A percentile compares a stretch with the other conserved stretches of the same genome.
phyloP scores from a whole-genome alignment of 2,888 invertebrate species.

The Branchipolynoe longqiensis region DNA sequence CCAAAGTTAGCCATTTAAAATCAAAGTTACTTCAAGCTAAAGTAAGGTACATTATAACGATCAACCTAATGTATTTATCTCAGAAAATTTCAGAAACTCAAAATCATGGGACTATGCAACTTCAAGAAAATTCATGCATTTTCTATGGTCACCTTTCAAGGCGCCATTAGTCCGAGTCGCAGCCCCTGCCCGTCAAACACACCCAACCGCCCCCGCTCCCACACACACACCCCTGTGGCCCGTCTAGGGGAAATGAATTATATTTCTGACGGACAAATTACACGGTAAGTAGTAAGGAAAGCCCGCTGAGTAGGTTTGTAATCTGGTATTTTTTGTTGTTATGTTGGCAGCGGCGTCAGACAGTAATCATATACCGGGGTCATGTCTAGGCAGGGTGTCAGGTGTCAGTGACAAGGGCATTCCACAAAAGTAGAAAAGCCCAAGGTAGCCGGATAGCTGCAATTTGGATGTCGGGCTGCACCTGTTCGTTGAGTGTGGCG shows the following conservation, averaged over 20 bases:
- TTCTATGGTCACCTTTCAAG: too few relatives aligned
- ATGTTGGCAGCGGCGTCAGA: neutral
- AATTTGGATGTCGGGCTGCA: slow-evolving; percentile 38
- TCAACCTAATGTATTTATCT: too few relatives aligned
- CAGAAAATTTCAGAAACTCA: too few relatives aligned
- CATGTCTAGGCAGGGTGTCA: neutral
- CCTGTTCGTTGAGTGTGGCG: slow-evolving; percentile 19
- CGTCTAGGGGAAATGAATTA: slow-evolving; percentile 34
- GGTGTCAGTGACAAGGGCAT: neutral
- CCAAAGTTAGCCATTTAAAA: too few relatives aligned
- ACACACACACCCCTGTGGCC: slow-evolving; percentile 1
- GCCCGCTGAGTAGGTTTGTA: slow-evolving; percentile 8
- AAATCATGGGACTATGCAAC: too few relatives aligned
- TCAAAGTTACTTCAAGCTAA: too few relatives aligned
- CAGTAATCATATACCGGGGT: slow-evolving; percentile 7
- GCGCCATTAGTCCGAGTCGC: too few relatives aligned
- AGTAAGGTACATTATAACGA: too few relatives aligned
- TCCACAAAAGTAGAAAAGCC: slow-evolving; percentile 12
- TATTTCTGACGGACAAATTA: slow-evolving; percentile 47
- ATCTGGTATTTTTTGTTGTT: slow-evolving; percentile 27
- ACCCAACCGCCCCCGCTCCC: neutral
- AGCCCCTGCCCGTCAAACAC: too few relatives aligned
- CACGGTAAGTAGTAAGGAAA: neutral
- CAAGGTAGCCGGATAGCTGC: slow-evolving; percentile 33
- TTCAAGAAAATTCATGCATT: too few relatives aligned